Conservation (phyloP, 2,797 vertebrate genomes). For the Masticophis lateralis region DNA sequence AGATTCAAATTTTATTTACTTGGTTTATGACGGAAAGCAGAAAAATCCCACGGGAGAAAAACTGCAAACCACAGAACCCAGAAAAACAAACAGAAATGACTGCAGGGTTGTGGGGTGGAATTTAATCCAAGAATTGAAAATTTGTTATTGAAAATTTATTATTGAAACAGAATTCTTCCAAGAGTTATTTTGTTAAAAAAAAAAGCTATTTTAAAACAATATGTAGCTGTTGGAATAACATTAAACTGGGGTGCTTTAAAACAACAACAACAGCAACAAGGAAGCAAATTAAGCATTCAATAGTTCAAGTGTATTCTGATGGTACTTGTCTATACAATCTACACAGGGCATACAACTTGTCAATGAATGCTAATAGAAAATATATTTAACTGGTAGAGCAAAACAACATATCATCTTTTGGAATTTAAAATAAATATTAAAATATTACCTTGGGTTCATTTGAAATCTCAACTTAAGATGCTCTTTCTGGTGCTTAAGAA, state of each 20-base stretch:
- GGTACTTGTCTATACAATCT: neutral
- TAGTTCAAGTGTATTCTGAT: neutral
- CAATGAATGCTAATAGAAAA: neutral
- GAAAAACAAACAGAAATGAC: constrained; percentile 6
- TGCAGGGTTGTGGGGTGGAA: neutral
- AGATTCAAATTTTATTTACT: constrained; percentile 11
- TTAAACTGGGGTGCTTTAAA: neutral
- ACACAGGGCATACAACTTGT: neutral
- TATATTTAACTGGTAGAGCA: neutral
- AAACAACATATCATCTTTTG: neutral
- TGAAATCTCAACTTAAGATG: neutral
- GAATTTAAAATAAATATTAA: neutral
- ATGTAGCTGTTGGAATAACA: neutral
- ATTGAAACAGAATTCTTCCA: neutral
- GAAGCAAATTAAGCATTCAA: neutral
- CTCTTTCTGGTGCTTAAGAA: neutral
- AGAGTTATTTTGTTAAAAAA: neutral
- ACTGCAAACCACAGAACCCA: constrained; percentile 10
- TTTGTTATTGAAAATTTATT: neutral
- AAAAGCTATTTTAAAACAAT: neutral
- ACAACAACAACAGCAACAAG: too few relatives aligned
- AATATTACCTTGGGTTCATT: neutral
- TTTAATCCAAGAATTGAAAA: neutral
- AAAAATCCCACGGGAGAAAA: constrained; percentile 7
- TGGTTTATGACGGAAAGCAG: constrained; percentile 15